phyloP scores from a whole-genome alignment of 2,888 invertebrate species.

The Drosophila borealis region DNA sequence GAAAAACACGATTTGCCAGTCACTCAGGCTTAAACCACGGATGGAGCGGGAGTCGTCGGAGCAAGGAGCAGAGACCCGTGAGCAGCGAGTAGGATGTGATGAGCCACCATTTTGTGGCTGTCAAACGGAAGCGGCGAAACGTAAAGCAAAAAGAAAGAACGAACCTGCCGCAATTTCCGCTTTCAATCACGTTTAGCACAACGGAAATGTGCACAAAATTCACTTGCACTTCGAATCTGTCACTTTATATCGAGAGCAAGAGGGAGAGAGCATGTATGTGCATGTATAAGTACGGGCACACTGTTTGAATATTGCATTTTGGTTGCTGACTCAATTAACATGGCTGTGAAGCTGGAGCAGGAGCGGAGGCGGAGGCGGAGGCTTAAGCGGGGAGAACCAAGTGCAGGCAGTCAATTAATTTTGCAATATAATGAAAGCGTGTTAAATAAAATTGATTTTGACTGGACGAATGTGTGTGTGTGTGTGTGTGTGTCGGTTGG shows the following conservation, averaged over 20 bases:
- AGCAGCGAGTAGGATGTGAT: conserved; percentile 23
- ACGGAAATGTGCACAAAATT: conserved; percentile 68
- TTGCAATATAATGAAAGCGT: conserved; percentile 52
- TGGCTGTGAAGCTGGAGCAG: no score
- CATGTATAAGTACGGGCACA: background rate
- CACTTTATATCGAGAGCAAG: conserved; percentile 2
- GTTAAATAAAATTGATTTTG: conserved; percentile 69
- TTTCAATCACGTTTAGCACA: conserved; percentile 69
- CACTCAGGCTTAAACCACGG: conserved; percentile 35
- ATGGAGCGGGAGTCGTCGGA: background rate
- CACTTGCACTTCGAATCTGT: conserved; percentile 23
- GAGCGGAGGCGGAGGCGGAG: background rate
- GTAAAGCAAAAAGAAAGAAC: conserved; percentile 42
- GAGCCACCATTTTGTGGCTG: conserved; percentile 61
- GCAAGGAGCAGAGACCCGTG: background rate
- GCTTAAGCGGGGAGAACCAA: background rate
- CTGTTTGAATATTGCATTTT: conserved; percentile 49
- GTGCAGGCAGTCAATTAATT: conserved; percentile 56
- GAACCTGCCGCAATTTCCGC: conserved; percentile 69
- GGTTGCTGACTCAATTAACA: conserved; percentile 29
- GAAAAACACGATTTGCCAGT: conserved; percentile 68
- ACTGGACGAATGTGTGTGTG: conserved; percentile 2
- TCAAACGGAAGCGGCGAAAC: conserved; percentile 61
- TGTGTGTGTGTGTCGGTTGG: background rate
- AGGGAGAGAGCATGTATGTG: no score